Base-by-base conservation (phyloP, 2,797 vertebrate genomes). In the Diceros bicornis region DNA sequence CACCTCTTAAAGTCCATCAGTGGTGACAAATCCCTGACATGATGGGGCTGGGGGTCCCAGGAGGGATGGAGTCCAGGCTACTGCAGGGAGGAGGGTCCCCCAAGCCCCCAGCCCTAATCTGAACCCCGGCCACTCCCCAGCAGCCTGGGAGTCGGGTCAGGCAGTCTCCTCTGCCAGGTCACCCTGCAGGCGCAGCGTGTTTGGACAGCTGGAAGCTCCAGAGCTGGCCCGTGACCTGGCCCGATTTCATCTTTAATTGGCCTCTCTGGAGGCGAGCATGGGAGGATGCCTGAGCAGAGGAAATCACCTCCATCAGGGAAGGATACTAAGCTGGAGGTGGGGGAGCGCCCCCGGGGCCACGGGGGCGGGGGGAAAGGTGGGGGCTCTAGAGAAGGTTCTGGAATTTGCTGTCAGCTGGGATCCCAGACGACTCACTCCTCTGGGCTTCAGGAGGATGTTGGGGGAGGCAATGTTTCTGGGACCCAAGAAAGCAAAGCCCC, bases 161-260 rank as follows among this genome's bases (percentile, higher is more conserved):
- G 50, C 64, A 0, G 57, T 20, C 1, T 14, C 71, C 41, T 6
- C 27, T 2, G 11, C 34, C 29, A 23, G 84, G 83, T 23, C 7
- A 4, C n/a, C 55, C 82, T 0, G 27, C 72, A 13, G 74, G 55
- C 78, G 3, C n/a, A 6, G 61, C 0, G 0, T 96, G 94, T 96
- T 95, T 97, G 84, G 96, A 96, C 96, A 97, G 95, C 95, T 97
- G 95, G 71, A 23, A 21, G 52, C 2, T 13, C 18, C 29, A 0
- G 34, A 41, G 81, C 61, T 17, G 7, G 77, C 75, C 89, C 7
- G 13, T 2, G 57, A n/a, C 94, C 71, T 29, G 55, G 34, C 59
- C 50, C 0, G 0, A n/a, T 17, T 57, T 25, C 17, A 11, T 2
- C 37, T 37, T 55, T 25, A 44, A 12, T 20, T 17, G 79, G 64